A percentile compares a stretch with the other conserved stretches of the same genome.
Conservation (phyloP, 2,888 invertebrate species). For the Hirtodrosophila cameraria region DNA sequence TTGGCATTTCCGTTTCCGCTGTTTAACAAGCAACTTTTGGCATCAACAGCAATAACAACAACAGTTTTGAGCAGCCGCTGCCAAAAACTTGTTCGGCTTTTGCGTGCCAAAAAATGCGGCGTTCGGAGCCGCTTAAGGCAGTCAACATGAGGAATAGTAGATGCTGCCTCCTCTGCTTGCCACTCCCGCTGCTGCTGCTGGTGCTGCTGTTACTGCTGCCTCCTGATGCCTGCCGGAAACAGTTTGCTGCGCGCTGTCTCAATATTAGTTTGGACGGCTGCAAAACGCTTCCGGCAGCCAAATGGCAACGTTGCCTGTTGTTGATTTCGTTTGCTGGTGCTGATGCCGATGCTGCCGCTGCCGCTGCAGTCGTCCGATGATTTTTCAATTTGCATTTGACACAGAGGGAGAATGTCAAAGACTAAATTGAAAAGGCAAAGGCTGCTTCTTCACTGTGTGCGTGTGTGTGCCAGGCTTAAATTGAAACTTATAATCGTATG, state of each 20-base stretch:
- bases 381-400: constrained; percentile 80
- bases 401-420: constrained; percentile 72
- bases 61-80: constrained; percentile 46
- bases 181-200: constrained; percentile 9
- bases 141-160: constrained; percentile 16
- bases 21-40: constrained; percentile 77
- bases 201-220: constrained; percentile 9
- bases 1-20: constrained; percentile 78
- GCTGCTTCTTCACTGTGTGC: constrained; percentile 8
- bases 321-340: constrained; percentile 54
- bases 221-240: constrained; percentile 58
- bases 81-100: constrained; percentile 72
- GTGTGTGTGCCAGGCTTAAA: constrained; percentile 17
- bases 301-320: constrained; percentile 60
- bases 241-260: constrained; percentile 64
- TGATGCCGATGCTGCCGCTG: constrained; percentile 22
- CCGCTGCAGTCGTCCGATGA: constrained; percentile 62
- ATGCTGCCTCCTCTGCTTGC: constrained; percentile 22
- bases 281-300: constrained; percentile 76
- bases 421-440: constrained; percentile 73
- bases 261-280: constrained; percentile 75
- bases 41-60: constrained; percentile 58
- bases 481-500: constrained; percentile 72
- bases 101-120: constrained; percentile 73
- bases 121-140: constrained; percentile 54